Evolutionary conservation across 2,888 invertebrate species (phyloP).

Genomic region (Taphrorychus bicolor): DNA sequence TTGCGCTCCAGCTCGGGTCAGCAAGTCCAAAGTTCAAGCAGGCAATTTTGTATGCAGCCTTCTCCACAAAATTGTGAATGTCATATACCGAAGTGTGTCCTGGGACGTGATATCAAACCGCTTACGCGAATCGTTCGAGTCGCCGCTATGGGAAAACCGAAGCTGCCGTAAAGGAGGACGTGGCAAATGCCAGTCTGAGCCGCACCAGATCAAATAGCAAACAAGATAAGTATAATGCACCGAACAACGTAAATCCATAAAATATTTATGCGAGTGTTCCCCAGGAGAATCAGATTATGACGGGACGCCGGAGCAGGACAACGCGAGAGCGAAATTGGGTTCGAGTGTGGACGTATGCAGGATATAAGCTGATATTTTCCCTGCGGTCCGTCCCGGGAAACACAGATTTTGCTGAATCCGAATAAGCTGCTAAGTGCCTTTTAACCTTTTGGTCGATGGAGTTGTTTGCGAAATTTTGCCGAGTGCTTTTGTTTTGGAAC

Average conservation of each 20-base stretch:
- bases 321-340: constrained; percentile 38
- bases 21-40: not conserved
- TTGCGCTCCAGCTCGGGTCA: no score
- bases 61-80: no score
- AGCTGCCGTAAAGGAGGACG: constrained; percentile 39
- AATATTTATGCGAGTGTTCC: constrained; percentile 59
- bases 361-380: constrained; percentile 43
- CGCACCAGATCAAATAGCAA: constrained; percentile 59
- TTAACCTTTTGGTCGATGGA: constrained; percentile 3
- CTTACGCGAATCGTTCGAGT: not conserved
- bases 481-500: no score
- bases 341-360: constrained; percentile 39
- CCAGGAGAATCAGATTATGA: constrained; percentile 60
- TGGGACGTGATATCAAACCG: not conserved
- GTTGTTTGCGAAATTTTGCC: no score
- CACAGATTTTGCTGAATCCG: constrained; percentile 38
- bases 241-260: constrained; percentile 62
- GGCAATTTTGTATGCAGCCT: no score
- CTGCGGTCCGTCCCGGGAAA: constrained; percentile 37
- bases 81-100: no score
- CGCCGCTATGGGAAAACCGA: constrained; percentile 39
- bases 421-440: constrained; percentile 42
- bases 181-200: constrained; percentile 44
- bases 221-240: constrained; percentile 61
- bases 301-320: constrained; percentile 47